Evolutionary conservation across 2,888 invertebrate species (phyloP).

Genomic region (Eupithecia inturbata): DNA sequence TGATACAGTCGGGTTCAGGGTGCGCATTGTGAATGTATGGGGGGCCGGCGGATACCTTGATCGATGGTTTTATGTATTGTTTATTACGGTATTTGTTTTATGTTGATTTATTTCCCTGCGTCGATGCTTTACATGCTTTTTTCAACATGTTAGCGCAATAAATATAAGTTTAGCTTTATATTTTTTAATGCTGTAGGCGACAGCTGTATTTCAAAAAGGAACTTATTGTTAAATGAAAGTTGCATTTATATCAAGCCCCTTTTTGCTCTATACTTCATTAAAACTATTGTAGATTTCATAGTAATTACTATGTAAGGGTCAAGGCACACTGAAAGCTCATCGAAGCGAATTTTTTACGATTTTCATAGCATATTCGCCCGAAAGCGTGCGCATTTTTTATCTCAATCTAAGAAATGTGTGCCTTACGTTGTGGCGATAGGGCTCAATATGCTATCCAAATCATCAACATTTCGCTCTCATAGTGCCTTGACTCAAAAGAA

Average conservation of each 20-base stretch:
- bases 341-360: background rate
- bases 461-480: background rate
- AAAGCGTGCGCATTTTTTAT: background rate
- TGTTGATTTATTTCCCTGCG: slow-evolving; percentile 11
- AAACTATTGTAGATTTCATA: background rate
- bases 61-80: too few relatives aligned
- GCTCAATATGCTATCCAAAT: background rate
- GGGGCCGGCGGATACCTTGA: too few relatives aligned
- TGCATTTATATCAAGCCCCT: background rate
- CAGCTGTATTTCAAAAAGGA: background rate
- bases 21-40: too few relatives aligned
- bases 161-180: slow-evolving; percentile 1
- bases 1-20: too few relatives aligned
- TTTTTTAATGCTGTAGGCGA: background rate
- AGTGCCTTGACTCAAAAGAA: background rate
- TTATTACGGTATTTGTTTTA: background rate
- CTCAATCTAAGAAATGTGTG: background rate
- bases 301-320: background rate
- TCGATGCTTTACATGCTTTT: background rate
- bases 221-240: background rate
- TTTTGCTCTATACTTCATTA: background rate
- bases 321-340: background rate
- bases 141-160: background rate
- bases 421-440: background rate
- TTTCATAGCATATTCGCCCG: too few relatives aligned